Percentiles rank a stretch among this genome's conserved stretches.
phyloP scores from a whole-genome alignment of 1,140 invertebrate species.

The Drosophila azteca region DNA sequence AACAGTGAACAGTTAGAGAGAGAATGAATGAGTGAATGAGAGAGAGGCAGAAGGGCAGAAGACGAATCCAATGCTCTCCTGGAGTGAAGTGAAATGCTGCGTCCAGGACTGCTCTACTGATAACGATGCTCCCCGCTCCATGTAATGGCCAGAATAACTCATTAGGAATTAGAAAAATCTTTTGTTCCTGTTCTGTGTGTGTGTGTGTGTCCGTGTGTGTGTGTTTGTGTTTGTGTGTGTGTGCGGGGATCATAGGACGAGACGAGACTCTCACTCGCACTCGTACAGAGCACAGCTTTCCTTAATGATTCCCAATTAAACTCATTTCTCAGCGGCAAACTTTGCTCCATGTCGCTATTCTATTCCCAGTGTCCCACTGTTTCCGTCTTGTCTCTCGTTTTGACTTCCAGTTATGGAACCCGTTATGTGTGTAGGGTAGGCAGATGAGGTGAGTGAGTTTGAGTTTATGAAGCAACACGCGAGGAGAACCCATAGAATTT shows the following conservation, averaged over 20 bases:
- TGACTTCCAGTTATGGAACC: background rate
- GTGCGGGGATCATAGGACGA: too few species aligned
- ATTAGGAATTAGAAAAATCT: conserved; percentile 26
- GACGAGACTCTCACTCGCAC: too few species aligned
- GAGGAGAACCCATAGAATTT: too few species aligned
- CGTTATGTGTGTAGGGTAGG: conserved; percentile 13
- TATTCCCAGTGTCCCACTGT: background rate
- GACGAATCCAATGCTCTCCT: too few species aligned
- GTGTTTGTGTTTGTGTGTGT: too few species aligned
- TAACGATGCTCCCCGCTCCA: conserved; percentile 5
- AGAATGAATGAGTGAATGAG: too few species aligned
- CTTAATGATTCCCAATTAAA: conserved; percentile 39
- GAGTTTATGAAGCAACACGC: background rate
- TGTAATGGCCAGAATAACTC: conserved; percentile 35
- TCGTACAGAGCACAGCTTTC: background rate
- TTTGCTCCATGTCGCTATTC: conserved; percentile 14
- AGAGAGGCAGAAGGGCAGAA: background rate
- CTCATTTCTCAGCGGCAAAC: conserved; percentile 29
- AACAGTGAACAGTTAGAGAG: background rate
- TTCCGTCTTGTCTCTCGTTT: background rate
- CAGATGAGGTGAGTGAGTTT: background rate
- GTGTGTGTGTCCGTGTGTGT: too few species aligned
- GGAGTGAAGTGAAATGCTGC: background rate
- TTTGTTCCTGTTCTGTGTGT: background rate
- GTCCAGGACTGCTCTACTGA: conserved; percentile 4